Base-by-base conservation (phyloP, 2,113 vertebrate species). In the western clawed frog (Xenopus tropicalis) region DNA sequence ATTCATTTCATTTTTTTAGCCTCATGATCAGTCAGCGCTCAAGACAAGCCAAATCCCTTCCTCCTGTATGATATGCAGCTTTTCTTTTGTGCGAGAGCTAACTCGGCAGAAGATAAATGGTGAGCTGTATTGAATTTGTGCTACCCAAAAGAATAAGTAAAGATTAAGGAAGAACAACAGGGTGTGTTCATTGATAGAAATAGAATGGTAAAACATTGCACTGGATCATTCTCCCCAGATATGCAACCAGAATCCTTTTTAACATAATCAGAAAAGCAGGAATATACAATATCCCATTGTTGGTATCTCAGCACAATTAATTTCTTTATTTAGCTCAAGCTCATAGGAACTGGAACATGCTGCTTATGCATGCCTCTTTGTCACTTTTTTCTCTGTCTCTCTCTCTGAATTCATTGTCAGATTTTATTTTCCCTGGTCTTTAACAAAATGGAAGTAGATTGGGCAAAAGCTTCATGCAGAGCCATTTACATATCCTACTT, bases 131-230 rank as follows among this genome's bases (percentile, higher is more conserved):
- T 54, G 72, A 65, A 74, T 74, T 74, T 74, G 61, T 62, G 42
- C 72, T 74, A 58, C 66, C 65, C 72, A 67, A 48, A 74, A 74
- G 72, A 74, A 74, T 74, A 74, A 74, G 72, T 37, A 68, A 61
- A 74, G 59, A 62, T 44, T 44, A 61, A 54, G 57, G 65, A 59
- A 61, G 61, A 59, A 65, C 57, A 74, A 69, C 66, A 59, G 65
- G 56, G 59, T 66, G 71, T 29, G 56, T 46, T 59, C 8, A 19
- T 74, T 67, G 72, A 67, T 64, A 74, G 66, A 74, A 54, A 58
- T 37, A 61, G 72, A 67, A 52, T 67, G 72, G 46, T 63, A 74
- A 58, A 67, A 48, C 46, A 54, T 21, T 67, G 7, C n/a, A 57
- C 42, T 42, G 57, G 72, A 52, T 68, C 14, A 43, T 23, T 57